Percentiles rank a stretch among this genome's conserved stretches.
These are phyloP conservation scores for Agelas oroides DNA, from an alignment of 37 sponge, comb jelly and placozoan species.

Conservation along the genomic window DNA sequence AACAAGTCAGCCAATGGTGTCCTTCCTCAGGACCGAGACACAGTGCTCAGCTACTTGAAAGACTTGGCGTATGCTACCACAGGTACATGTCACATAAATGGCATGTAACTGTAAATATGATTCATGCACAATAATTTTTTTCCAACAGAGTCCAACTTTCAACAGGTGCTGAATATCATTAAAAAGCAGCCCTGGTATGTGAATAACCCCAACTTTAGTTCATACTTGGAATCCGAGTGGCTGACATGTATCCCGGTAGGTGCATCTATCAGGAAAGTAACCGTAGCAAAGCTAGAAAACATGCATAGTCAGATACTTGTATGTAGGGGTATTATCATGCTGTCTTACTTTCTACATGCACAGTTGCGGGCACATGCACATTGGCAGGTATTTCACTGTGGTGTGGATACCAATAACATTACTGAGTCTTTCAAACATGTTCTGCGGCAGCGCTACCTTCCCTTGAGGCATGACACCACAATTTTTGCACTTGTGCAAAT, in stretches of 20 bases:
- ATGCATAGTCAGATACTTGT: too few species aligned
- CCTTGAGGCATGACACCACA: constrained; percentile 23
- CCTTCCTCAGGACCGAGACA: constrained; percentile 12
- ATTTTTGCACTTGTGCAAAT: constrained; percentile 40
- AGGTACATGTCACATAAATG: background rate
- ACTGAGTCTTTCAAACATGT: constrained; percentile 47
- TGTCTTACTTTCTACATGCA: background rate
- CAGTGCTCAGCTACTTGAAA: constrained; percentile 6
- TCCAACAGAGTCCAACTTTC: constrained; percentile 17
- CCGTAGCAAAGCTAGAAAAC: too few species aligned
- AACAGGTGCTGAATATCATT: background rate
- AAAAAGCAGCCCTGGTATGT: constrained; percentile 13
- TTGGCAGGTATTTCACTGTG: constrained; percentile 19
- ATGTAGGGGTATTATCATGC: too few species aligned
- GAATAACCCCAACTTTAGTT: constrained; percentile 19
- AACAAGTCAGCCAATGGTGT: constrained; percentile 24
- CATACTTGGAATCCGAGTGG: constrained; percentile 37
- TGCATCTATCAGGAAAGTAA: background rate
- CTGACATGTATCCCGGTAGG: constrained; percentile 26
- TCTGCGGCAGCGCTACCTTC: constrained; percentile 34
- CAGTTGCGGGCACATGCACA: constrained; percentile 39
- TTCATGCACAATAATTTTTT: background rate
- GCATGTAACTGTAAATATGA: background rate
- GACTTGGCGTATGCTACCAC: constrained; percentile 10
- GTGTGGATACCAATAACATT: constrained; percentile 47